Conservation (phyloP, 2,797 vertebrate species). For the Miichthys miiuy region DNA sequence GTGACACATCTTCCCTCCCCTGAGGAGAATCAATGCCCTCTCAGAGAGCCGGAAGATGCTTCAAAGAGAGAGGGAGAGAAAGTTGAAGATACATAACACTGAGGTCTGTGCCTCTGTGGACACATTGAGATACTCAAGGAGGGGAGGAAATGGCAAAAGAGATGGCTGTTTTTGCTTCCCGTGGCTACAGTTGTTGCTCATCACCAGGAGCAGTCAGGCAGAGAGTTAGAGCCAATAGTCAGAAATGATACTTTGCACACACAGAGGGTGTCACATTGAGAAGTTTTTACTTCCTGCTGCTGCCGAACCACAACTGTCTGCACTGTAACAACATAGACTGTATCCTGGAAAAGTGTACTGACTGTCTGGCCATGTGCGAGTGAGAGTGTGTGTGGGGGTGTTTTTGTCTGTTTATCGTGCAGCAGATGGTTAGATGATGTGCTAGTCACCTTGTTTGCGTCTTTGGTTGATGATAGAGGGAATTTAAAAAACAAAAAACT, state of each 20-base stretch:
- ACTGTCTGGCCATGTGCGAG: slow-evolving; percentile 23
- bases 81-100: slow-evolving; percentile 43
- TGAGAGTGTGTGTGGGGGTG: slow-evolving; percentile 6
- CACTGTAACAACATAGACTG: slow-evolving; percentile 37
- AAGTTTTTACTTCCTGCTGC: slow-evolving; percentile 60
- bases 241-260: slow-evolving; percentile 50
- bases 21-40: slow-evolving; percentile 75
- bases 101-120: slow-evolving; percentile 53
- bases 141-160: slow-evolving; percentile 24
- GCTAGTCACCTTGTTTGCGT: slow-evolving; percentile 75
- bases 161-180: slow-evolving; percentile 51
- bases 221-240: slow-evolving; percentile 62
- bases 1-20: slow-evolving; percentile 77
- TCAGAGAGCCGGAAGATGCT: slow-evolving; percentile 62
- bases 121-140: slow-evolving; percentile 30
- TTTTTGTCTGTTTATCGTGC: slow-evolving; percentile 48
- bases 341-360: slow-evolving; percentile 28
- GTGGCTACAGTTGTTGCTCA: slow-evolving; percentile 61
- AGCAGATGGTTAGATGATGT: slow-evolving; percentile 76
- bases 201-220: slow-evolving; percentile 49
- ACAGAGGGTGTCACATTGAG: slow-evolving; percentile 73
- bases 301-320: slow-evolving; percentile 48
- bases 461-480: slow-evolving; percentile 61
- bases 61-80: slow-evolving; percentile 35
- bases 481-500: slow-evolving; percentile 19